Conservation (phyloP, 2,888 invertebrate genomes). For the Acleris emargana region DNA sequence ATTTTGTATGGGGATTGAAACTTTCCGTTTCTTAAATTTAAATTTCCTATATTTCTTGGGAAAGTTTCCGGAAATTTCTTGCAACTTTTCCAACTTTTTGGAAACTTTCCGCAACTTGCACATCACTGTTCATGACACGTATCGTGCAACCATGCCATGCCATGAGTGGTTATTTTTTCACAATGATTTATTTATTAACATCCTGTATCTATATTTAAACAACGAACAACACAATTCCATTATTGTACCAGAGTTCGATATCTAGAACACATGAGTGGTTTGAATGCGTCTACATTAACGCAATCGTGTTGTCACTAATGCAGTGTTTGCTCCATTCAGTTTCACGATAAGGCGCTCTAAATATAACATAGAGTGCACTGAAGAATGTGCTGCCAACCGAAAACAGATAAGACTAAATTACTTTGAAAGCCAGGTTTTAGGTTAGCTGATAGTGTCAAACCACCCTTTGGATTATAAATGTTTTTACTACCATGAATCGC, state of each 20-base stretch:
- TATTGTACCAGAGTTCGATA: slow-evolving; percentile 13
- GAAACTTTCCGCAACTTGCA: too few relatives aligned
- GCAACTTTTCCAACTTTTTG: too few relatives aligned
- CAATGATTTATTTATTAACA: too few relatives aligned
- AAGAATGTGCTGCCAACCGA: slow-evolving; percentile 64
- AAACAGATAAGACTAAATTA: slow-evolving; percentile 60
- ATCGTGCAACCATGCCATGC: too few relatives aligned
- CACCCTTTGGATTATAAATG: too few relatives aligned
- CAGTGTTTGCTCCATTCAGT: slow-evolving; percentile 21
- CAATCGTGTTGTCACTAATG: slow-evolving; percentile 23
- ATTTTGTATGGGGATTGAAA: too few relatives aligned
- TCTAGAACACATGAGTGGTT: slow-evolving; percentile 16
- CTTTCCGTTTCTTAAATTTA: too few relatives aligned
- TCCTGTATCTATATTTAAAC: background rate
- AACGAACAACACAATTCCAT: background rate
- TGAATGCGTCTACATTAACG: slow-evolving; percentile 21
- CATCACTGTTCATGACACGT: too few relatives aligned
- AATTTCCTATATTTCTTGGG: too few relatives aligned
- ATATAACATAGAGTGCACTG: slow-evolving; percentile 53
- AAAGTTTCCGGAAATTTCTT: too few relatives aligned
- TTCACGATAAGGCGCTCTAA: slow-evolving; percentile 41
- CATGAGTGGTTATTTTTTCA: too few relatives aligned
- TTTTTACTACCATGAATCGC: too few relatives aligned
- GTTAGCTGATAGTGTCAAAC: background rate
- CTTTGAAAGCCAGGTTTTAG: background rate